Conservation (phyloP, 1,140 invertebrate genomes). For the Cydia fagiglandana region DNA sequence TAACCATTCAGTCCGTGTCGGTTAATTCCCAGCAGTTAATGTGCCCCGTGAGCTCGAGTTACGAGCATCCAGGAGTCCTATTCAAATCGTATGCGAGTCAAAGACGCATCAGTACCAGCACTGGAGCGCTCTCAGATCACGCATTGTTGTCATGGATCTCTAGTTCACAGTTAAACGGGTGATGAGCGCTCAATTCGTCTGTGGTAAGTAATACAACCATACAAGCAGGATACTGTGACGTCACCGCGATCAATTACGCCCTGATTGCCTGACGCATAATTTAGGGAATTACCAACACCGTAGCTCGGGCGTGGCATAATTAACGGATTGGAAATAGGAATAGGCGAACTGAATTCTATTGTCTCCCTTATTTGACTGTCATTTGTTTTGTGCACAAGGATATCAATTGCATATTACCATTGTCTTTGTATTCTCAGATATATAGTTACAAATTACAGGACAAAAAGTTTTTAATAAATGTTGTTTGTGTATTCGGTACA, state of each 20-base stretch:
- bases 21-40: conserved; percentile 13
- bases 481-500: too few species aligned
- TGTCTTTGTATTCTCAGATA: too few species aligned
- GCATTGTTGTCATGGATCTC: background rate
- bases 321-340: background rate
- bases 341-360: background rate
- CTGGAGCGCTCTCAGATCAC: background rate
- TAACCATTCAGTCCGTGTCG: conserved; percentile 6
- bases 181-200: background rate
- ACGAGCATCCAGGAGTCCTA: background rate
- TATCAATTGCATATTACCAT: background rate
- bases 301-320: conserved; percentile 1
- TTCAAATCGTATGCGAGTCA: background rate
- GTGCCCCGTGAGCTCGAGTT: conserved; percentile 4
- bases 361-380: background rate
- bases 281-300: conserved; percentile 1
- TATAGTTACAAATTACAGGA: too few species aligned
- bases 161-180: background rate
- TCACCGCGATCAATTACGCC: conserved; percentile 2
- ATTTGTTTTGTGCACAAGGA: background rate
- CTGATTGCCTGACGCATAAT: conserved; percentile 18
- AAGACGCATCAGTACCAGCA: background rate
- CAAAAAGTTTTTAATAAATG: too few species aligned
- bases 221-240: background rate
- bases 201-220: background rate